These are phyloP conservation scores for Bombus pyrosoma DNA, from an alignment of 1,140 invertebrate species.

Conservation along the genomic window DNA sequence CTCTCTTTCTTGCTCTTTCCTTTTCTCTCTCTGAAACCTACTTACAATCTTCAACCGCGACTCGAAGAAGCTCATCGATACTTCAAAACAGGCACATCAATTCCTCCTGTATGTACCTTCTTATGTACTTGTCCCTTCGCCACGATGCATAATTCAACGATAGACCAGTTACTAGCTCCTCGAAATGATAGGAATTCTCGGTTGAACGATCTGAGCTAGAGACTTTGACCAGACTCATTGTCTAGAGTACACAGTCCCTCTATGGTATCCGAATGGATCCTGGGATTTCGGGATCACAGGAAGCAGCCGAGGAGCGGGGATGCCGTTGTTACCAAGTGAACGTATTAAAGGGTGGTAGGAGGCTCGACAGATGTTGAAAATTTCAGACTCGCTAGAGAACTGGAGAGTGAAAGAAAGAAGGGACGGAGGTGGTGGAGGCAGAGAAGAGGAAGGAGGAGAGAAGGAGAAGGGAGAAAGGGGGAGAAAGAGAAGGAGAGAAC, in stretches of 20 bases:
- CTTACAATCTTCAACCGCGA: background rate
- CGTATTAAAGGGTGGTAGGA: constrained; percentile 68
- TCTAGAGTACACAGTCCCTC: background rate
- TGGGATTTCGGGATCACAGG: constrained; percentile 59
- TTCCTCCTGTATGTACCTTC: background rate
- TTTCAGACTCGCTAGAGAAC: constrained; percentile 63
- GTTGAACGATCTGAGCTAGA: background rate
- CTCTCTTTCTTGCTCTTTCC: background rate
- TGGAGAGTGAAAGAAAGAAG: constrained; percentile 10
- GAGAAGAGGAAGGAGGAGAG: background rate
- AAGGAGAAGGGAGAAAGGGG: constrained; percentile 9
- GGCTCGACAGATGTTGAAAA: constrained; percentile 75
- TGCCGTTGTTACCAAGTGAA: constrained; percentile 75
- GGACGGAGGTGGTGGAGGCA: background rate
- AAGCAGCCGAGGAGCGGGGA: constrained; percentile 61
- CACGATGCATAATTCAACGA: background rate
- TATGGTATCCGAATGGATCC: constrained; percentile 3
- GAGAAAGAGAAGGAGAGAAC: constrained; percentile 25
- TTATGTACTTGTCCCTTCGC: no score
- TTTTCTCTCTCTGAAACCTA: background rate
- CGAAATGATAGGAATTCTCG: no score
- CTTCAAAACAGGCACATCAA: no score
- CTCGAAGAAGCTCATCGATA: background rate
- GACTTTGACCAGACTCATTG: background rate
- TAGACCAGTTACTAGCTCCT: no score